These are phyloP conservation scores for Pterois miles DNA, from an alignment of 2,797 vertebrate species.

Conservation along the genomic window DNA sequence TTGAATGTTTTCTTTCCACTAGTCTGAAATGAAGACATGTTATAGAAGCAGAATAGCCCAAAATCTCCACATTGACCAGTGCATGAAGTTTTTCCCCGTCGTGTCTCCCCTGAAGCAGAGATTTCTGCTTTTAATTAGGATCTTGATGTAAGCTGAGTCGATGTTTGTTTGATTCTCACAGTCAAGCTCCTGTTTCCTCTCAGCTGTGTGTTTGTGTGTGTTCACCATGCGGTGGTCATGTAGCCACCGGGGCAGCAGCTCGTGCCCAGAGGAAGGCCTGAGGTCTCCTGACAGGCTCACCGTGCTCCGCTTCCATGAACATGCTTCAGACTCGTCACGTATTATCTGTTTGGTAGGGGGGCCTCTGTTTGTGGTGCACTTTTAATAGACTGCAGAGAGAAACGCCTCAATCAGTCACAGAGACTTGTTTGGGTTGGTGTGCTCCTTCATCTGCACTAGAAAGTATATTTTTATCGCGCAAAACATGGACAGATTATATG, in stretches of 20 bases:
- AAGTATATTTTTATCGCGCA: not conserved
- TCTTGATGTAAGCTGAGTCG: not conserved
- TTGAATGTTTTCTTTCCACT: too few relatives aligned
- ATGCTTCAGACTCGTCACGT: not conserved
- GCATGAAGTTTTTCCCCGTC: too few relatives aligned
- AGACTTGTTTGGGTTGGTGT: not conserved
- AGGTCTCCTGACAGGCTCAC: not conserved
- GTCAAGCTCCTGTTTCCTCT: constrained; percentile 2
- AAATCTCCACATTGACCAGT: too few relatives aligned
- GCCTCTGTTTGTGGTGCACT: constrained; percentile 13
- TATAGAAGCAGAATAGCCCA: too few relatives aligned
- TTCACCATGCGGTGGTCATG: not conserved
- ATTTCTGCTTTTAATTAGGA: not conserved
- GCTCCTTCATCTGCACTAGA: not conserved
- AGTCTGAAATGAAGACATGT: too few relatives aligned
- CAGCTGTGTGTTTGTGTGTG: not conserved
- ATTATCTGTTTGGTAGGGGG: constrained; percentile 1
- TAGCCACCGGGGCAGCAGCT: constrained; percentile 17
- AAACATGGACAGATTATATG: not conserved
- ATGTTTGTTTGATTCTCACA: not conserved
- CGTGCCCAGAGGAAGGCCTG: constrained; percentile 13
- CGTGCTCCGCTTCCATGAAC: constrained; percentile 1
- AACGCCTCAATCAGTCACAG: not conserved
- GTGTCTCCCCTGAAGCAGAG: not conserved
- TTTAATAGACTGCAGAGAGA: constrained; percentile 23